These are phyloP conservation scores for Leucopsar rothschildi DNA, from an alignment of 2,113 vertebrate genomes.

Conservation along the genomic window DNA sequence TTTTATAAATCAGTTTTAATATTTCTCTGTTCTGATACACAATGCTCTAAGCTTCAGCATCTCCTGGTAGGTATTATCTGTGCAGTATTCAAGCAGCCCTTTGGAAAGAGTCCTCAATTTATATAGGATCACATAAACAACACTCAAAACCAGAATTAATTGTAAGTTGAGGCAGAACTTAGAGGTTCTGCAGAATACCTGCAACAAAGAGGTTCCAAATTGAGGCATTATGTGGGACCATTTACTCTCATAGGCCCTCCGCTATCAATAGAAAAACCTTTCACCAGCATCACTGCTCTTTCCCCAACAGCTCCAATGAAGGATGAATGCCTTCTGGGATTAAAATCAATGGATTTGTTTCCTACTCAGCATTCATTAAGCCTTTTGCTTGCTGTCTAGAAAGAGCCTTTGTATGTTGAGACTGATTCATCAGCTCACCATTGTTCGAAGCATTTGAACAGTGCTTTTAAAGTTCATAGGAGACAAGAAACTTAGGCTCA, in stretches of 20 bases:
- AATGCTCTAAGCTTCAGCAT: not conserved
- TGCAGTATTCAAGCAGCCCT: not conserved
- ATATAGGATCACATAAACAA: not conserved
- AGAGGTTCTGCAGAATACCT: not conserved
- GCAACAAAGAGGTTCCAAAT: not conserved
- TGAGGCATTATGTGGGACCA: not conserved
- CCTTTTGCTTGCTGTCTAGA: not conserved
- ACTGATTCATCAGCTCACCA: constrained; percentile 1
- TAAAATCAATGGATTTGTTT: not conserved
- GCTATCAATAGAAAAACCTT: not conserved
- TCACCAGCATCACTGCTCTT: not conserved
- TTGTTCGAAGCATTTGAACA: not conserved
- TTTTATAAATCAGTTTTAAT: not conserved
- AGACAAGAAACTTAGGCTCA: not conserved
- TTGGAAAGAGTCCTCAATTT: not conserved
- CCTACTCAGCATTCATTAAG: not conserved
- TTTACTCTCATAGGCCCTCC: not conserved
- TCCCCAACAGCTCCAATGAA: not conserved
- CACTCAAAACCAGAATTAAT: not conserved
- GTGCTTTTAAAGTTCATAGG: not conserved
- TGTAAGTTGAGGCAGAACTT: not conserved
- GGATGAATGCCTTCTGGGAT: not conserved
- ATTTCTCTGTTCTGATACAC: not conserved
- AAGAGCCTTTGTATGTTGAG: not conserved
- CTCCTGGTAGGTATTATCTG: not conserved